Percentiles rank a stretch among this genome's conserved stretches.
These are phyloP conservation scores for Crotalus horridus DNA, from an alignment of 2,113 vertebrate species.

Conservation along the genomic window DNA sequence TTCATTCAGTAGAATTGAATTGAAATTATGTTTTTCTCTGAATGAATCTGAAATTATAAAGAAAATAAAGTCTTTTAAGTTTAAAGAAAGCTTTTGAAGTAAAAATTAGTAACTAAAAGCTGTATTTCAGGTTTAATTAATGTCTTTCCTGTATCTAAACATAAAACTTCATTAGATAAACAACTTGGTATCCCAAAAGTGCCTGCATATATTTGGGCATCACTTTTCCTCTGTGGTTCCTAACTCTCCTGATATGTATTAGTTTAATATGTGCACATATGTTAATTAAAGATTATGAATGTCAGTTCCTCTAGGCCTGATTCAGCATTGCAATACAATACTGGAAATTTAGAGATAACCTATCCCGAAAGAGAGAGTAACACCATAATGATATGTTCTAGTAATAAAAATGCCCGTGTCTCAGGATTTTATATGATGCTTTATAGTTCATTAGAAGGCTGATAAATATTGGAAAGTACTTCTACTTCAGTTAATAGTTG, in stretches of 20 bases:
- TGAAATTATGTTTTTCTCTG: not conserved
- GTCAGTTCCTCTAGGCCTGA: not conserved
- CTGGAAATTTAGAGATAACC: not conserved
- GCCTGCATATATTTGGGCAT: not conserved
- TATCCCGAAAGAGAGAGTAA: not conserved
- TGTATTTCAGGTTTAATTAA: not conserved
- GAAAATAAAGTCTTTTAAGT: not conserved
- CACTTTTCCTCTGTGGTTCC: not conserved
- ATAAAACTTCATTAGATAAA: not conserved
- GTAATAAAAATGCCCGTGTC: not conserved
- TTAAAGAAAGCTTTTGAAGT: not conserved
- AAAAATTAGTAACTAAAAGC: not conserved
- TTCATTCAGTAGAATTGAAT: not conserved
- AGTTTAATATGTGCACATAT: not conserved
- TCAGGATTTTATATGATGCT: not conserved
- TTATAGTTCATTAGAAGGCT: not conserved
- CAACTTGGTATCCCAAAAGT: not conserved
- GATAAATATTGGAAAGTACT: not conserved
- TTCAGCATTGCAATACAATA: not conserved
- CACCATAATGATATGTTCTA: not conserved
- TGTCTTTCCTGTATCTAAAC: not conserved
- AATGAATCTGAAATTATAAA: not conserved
- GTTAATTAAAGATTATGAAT: not conserved
- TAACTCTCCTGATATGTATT: not conserved
- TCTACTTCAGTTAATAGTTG: not conserved